phyloP scores from a whole-genome alignment of 1,140 invertebrate genomes.

The Drosophila biarmipes region DNA sequence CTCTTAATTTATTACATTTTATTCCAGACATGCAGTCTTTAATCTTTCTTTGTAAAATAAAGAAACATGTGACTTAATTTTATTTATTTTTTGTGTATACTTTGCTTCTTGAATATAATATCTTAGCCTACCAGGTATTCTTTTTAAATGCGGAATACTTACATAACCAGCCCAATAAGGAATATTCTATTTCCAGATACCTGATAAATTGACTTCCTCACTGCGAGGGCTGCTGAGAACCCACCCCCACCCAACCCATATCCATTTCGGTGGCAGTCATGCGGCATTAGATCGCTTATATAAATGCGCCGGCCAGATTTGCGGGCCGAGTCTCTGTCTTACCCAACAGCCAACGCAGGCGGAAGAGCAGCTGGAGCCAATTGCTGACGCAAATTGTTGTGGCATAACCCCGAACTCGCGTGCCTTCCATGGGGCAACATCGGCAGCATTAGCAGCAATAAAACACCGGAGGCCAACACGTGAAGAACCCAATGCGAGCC shows the following conservation, averaged over 20 bases:
- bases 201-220: conserved; percentile 1
- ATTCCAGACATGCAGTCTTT: too few relatives aligned
- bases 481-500: conserved; percentile 37
- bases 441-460: conserved; percentile 22
- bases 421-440: conserved; percentile 29
- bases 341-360: conserved; percentile 25
- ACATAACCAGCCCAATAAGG: not conserved
- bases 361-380: conserved; percentile 26
- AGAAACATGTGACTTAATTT: too few relatives aligned
- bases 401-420: conserved; percentile 65
- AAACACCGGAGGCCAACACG: conserved; percentile 54
- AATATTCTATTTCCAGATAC: not conserved
- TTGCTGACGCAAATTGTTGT: conserved; percentile 76
- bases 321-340: conserved; percentile 29
- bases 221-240: not conserved
- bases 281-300: conserved; percentile 42
- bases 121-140: too few relatives aligned
- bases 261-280: conserved; percentile 22
- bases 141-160: too few relatives aligned
- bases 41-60: too few relatives aligned
- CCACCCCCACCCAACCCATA: not conserved
- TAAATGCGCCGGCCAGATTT: conserved; percentile 34
- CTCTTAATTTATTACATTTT: too few relatives aligned
- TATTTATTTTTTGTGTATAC: too few relatives aligned
- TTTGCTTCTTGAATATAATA: too few relatives aligned